Evolutionary conservation across 2,888 invertebrate species (phyloP).

Genomic region (Didymodactylos carnosus): DNA sequence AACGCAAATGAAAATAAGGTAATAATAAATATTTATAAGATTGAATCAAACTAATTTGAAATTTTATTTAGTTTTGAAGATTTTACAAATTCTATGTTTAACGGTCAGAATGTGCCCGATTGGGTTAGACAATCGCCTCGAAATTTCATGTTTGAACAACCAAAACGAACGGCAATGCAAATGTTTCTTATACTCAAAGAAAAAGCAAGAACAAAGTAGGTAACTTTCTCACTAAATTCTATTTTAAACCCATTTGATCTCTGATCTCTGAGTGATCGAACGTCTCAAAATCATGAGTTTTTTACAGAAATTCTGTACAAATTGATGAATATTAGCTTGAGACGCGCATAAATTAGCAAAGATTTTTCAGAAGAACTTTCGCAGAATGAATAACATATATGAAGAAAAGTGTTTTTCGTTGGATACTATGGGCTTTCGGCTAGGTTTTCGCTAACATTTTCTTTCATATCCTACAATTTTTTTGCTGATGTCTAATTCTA

Average conservation of each 20-base stretch:
- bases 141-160: slow-evolving; percentile 19
- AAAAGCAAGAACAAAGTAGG: slow-evolving; percentile 27
- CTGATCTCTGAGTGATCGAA: too few species aligned
- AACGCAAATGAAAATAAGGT: not conserved
- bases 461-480: too few species aligned
- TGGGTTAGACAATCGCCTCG: not conserved
- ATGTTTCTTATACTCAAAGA: slow-evolving; percentile 29
- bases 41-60: not conserved
- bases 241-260: not conserved
- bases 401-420: too few species aligned
- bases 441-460: too few species aligned
- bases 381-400: too few species aligned
- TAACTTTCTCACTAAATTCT: not conserved
- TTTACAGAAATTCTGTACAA: too few species aligned
- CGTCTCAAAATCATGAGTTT: too few species aligned
- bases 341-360: too few species aligned
- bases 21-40: not conserved
- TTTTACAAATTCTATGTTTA: not conserved
- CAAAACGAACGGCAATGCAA: slow-evolving; percentile 24
- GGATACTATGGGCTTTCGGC: too few species aligned
- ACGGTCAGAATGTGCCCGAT: not conserved
- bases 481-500: too few species aligned
- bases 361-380: too few species aligned
- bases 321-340: too few species aligned
- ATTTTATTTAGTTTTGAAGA: slow-evolving; percentile 7